phyloP scores from a whole-genome alignment of 2,797 vertebrate genomes.

The Cercopithecus hamlyni region DNA sequence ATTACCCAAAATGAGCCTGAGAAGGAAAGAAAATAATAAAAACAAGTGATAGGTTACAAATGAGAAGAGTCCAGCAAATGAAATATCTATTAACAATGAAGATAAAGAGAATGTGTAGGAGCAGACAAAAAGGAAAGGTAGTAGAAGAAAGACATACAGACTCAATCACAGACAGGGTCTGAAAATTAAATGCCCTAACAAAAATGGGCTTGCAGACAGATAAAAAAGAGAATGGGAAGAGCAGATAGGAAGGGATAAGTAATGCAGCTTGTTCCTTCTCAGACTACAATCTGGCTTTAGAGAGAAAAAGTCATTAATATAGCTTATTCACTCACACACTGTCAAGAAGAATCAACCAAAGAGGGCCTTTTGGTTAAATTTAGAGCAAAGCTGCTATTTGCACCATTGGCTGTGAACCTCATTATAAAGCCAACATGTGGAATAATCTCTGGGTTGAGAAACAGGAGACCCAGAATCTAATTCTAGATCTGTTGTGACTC shows the following conservation, averaged over 20 bases:
- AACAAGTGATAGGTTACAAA: slow-evolving; percentile 68
- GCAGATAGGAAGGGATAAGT: background rate
- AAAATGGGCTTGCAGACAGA: slow-evolving; percentile 31
- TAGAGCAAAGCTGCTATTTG: background rate
- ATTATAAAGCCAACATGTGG: background rate
- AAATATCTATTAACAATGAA: slow-evolving; percentile 65
- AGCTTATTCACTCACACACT: background rate
- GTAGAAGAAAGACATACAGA: slow-evolving; percentile 45
- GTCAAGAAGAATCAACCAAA: background rate
- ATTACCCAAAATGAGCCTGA: slow-evolving; percentile 63
- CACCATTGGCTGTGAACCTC: background rate
- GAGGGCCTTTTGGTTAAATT: background rate
- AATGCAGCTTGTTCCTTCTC: background rate
- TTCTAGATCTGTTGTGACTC: background rate
- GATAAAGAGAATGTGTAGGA: slow-evolving; percentile 58
- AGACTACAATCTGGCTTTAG: background rate
- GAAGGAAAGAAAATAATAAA: slow-evolving; percentile 75
- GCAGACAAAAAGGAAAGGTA: slow-evolving; percentile 52
- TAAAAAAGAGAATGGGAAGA: slow-evolving; percentile 59
- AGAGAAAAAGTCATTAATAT: slow-evolving; percentile 17
- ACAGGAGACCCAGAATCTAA: background rate
- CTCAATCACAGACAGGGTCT: slow-evolving; percentile 19
- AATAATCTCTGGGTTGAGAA: background rate
- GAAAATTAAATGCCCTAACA: slow-evolving; percentile 63
- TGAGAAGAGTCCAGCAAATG: slow-evolving; percentile 47